Percentiles rank a stretch among this genome's conserved stretches.
Evolutionary conservation across 1,140 invertebrate genomes (phyloP).

Genomic region (Lasioglossum albipes): DNA sequence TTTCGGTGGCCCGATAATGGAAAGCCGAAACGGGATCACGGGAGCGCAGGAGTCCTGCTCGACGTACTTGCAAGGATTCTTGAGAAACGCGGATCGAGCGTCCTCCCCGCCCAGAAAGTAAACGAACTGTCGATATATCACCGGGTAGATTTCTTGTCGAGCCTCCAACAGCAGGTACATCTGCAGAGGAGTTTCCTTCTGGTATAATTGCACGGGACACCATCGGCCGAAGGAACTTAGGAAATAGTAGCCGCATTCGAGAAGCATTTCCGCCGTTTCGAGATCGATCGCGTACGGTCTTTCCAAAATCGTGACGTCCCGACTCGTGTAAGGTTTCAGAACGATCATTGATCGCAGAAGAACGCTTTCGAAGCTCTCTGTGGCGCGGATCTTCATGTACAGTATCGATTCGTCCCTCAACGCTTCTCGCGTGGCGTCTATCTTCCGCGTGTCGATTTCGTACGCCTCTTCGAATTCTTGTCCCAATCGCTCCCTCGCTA

Average conservation of each 20-base stretch:
- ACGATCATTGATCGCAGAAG: conserved; percentile 68
- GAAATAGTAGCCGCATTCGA: conserved; percentile 81
- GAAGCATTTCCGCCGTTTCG: conserved; percentile 80
- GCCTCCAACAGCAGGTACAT: conserved; percentile 77
- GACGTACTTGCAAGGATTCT: conserved; percentile 81
- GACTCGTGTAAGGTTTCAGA: conserved; percentile 73
- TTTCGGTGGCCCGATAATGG: conserved; percentile 91
- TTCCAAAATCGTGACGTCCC: conserved; percentile 80
- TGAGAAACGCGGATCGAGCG: conserved; percentile 78
- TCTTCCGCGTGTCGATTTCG: conserved; percentile 74
- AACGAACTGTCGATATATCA: conserved; percentile 81
- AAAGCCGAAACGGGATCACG: conserved; percentile 84
- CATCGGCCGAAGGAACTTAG: conserved; percentile 81
- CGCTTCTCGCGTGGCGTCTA: conserved; percentile 69
- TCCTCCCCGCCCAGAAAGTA: conserved; percentile 81
- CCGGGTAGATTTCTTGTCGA: conserved; percentile 77
- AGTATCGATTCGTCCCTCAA: conserved; percentile 77
- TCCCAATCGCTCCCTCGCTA: conserved; percentile 74
- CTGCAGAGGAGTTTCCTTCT: conserved; percentile 77
- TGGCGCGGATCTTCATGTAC: conserved; percentile 73
- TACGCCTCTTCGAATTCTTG: conserved; percentile 75
- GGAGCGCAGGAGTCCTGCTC: conserved; percentile 66
- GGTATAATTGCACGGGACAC: conserved; percentile 82
- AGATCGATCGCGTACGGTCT: conserved; percentile 78
- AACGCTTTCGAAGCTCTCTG: conserved; percentile 71